phyloP scores from a whole-genome alignment of 2,888 invertebrate genomes.

The Agonopterix alstromeriana region DNA sequence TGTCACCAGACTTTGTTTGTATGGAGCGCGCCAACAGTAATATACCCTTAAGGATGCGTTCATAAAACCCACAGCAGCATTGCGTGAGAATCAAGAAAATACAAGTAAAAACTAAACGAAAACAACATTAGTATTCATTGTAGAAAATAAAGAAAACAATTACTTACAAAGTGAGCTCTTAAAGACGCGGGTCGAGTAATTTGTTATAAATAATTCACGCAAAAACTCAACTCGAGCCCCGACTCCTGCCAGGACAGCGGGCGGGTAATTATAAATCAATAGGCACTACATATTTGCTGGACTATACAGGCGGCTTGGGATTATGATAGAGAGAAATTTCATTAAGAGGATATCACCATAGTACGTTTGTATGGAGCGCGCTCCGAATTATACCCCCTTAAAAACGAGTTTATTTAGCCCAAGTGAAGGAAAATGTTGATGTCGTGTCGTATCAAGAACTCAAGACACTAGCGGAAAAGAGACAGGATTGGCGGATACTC shows the following conservation, averaged over 20 bases:
- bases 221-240: conserved; percentile 25
- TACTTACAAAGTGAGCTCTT: conserved; percentile 22
- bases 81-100: conserved; percentile 3
- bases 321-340: background rate
- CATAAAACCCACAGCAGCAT: conserved; percentile 1
- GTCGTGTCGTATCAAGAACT: too few species aligned
- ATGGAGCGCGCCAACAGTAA: background rate
- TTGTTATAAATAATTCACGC: conserved; percentile 37
- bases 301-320: background rate
- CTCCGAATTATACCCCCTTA: too few species aligned
- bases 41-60: background rate
- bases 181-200: conserved; percentile 23
- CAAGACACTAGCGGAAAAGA: too few species aligned
- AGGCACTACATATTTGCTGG: conserved; percentile 5
- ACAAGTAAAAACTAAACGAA: conserved; percentile 10
- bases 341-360: too few species aligned
- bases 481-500: too few species aligned
- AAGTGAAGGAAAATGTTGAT: too few species aligned
- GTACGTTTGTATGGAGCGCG: too few species aligned
- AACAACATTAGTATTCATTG: conserved; percentile 19
- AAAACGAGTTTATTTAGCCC: too few species aligned
- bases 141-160: conserved; percentile 19
- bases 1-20: too few species aligned
- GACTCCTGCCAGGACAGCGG: conserved; percentile 14
- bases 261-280: conserved; percentile 41